Evolutionary conservation across 1,140 invertebrate genomes (phyloP).

Genomic region (Drosophila parvula): DNA sequence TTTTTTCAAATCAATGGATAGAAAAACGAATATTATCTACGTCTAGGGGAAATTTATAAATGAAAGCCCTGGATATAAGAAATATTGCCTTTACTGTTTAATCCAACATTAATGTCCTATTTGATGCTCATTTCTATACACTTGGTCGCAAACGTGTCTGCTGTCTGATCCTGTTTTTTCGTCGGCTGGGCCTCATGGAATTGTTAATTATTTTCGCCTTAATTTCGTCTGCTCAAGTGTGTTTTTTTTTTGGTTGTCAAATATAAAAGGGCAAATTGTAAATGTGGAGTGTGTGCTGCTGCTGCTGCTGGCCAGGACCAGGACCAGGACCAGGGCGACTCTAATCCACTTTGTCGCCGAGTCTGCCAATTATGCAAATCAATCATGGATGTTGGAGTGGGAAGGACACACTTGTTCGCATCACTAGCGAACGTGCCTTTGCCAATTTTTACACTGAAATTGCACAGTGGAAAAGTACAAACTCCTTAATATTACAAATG

Average conservation of each 20-base stretch:
- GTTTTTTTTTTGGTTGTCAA: constrained; percentile 1
- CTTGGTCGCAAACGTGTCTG: constrained; percentile 1
- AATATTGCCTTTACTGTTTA: not conserved
- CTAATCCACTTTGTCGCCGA: constrained; percentile 52
- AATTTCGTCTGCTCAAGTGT: constrained; percentile 22
- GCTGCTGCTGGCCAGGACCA: constrained; percentile 5
- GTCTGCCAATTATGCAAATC: constrained; percentile 69
- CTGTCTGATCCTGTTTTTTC: not conserved
- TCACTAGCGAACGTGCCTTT: constrained; percentile 33
- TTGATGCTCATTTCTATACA: not conserved
- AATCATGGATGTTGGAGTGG: constrained; percentile 33
- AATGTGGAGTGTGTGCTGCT: constrained; percentile 15
- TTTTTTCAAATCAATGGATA: too few species aligned
- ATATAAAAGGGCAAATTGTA: constrained; percentile 12
- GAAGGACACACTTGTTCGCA: constrained; percentile 21
- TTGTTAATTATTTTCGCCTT: constrained; percentile 30
- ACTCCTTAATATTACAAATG: too few species aligned
- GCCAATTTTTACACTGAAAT: not conserved
- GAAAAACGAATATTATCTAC: too few species aligned
- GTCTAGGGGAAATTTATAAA: too few species aligned
- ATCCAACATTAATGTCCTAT: not conserved
- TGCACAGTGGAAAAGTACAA: constrained; percentile 6
- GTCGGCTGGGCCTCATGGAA: not conserved
- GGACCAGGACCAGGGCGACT: constrained; percentile 14
- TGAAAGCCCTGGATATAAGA: not conserved